These are phyloP conservation scores for Huso huso DNA, from an alignment of 2,797 vertebrate genomes.

Conservation along the genomic window DNA sequence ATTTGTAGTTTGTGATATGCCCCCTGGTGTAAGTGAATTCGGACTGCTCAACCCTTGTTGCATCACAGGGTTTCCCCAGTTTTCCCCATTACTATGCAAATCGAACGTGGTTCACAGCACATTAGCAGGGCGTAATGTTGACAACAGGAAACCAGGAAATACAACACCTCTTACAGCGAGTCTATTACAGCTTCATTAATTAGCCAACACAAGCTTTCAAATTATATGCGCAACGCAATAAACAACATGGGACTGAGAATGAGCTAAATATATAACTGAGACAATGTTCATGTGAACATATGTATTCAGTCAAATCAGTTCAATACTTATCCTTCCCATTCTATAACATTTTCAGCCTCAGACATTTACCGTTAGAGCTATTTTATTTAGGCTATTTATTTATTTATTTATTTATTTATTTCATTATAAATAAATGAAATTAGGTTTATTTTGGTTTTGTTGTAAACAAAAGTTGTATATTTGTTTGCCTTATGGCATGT, in stretches of 20 bases:
- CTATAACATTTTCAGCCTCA: too few relatives aligned
- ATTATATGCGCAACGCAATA: constrained; percentile 8
- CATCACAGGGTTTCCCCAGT: neutral
- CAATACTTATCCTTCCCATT: too few relatives aligned
- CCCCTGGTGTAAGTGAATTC: constrained; percentile 22
- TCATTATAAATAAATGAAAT: too few relatives aligned
- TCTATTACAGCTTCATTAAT: constrained; percentile 19
- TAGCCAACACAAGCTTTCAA: constrained; percentile 12
- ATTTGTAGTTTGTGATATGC: constrained; percentile 21
- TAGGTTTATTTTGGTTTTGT: too few relatives aligned
- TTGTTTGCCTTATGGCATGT: too few relatives aligned
- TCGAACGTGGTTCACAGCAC: constrained; percentile 20
- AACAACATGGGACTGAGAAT: neutral
- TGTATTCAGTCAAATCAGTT: too few relatives aligned
- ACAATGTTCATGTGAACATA: too few relatives aligned
- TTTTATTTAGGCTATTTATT: too few relatives aligned
- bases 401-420: too few relatives aligned
- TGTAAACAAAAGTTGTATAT: too few relatives aligned
- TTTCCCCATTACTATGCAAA: constrained; percentile 24
- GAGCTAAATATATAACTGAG: too few relatives aligned
- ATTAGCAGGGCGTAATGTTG: constrained; percentile 23
- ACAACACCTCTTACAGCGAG: constrained; percentile 13
- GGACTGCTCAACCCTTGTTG: constrained; percentile 1
- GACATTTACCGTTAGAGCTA: too few relatives aligned
- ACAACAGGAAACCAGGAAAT: constrained; percentile 19